phyloP scores from a whole-genome alignment of 2,888 invertebrate species.

The Cryptus viduatorius region DNA sequence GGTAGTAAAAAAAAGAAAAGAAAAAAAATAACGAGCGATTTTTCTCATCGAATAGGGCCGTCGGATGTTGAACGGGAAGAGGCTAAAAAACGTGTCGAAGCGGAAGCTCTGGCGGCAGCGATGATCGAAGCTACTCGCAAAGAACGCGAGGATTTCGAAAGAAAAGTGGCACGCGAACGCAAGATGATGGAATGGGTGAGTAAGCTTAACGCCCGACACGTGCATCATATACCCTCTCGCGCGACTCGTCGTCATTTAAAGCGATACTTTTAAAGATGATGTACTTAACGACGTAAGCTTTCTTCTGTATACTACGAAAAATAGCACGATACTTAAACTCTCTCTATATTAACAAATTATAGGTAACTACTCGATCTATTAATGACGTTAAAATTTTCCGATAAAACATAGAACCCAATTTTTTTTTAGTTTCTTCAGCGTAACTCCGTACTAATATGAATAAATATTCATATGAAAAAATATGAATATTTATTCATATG shows the following conservation, averaged over 20 bases:
- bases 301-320: not conserved
- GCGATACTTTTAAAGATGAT: conserved; percentile 23
- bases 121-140: conserved; percentile 77
- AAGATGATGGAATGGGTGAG: conserved; percentile 75
- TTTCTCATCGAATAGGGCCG: conserved; percentile 73
- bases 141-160: conserved; percentile 74
- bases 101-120: conserved; percentile 79
- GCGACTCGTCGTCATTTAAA: conserved; percentile 22
- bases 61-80: conserved; percentile 75
- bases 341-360: not conserved
- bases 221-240: conserved; percentile 25
- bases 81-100: conserved; percentile 68
- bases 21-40: conserved; percentile 58
- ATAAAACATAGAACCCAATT: not conserved
- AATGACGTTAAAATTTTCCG: not conserved
- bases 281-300: not conserved
- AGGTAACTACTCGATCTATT: not conserved
- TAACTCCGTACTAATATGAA: not conserved
- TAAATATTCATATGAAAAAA: too few species aligned
- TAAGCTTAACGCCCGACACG: conserved; percentile 51
- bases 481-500: too few species aligned
- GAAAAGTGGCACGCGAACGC: conserved; percentile 79
- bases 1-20: conserved; percentile 19
- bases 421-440: not conserved
- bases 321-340: not conserved